These are phyloP conservation scores for Lasioglossum oenotherae DNA, from an alignment of 2,888 invertebrate species.

Conservation along the genomic window DNA sequence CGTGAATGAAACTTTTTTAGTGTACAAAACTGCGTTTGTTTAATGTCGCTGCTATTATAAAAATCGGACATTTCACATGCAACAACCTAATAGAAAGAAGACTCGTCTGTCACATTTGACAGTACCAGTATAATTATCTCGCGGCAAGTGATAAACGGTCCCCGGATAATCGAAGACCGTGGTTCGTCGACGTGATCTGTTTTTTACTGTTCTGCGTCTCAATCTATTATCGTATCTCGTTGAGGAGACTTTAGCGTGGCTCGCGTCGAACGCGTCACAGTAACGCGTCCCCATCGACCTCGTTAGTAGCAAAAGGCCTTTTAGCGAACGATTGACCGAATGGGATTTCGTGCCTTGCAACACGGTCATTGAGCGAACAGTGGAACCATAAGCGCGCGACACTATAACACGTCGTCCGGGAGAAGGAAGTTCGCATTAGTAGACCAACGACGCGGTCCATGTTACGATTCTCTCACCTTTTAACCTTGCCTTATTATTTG, in stretches of 20 bases:
- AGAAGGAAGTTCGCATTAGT: background rate
- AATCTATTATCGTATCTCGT: background rate
- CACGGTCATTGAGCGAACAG: slow-evolving; percentile 7
- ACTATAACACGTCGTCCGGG: background rate
- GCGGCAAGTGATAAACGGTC: background rate
- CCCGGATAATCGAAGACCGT: background rate
- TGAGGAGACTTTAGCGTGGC: background rate
- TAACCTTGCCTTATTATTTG: background rate
- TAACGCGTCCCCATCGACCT: slow-evolving; percentile 55
- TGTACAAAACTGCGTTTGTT: no score
- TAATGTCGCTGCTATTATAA: no score
- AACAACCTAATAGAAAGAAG: no score
- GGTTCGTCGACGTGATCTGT: background rate
- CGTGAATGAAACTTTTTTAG: no score
- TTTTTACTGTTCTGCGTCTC: background rate
- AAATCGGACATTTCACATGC: no score
- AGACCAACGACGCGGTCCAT: background rate
- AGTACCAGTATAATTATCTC: background rate
- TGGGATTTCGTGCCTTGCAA: slow-evolving; percentile 43
- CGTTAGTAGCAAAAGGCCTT: slow-evolving; percentile 59
- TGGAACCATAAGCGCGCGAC: background rate
- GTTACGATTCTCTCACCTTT: background rate
- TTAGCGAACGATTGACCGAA: slow-evolving; percentile 57
- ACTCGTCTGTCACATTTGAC: background rate
- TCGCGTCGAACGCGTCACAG: slow-evolving; percentile 38